Conservation (phyloP, 2,797 vertebrate genomes). For the Zenarchopterus dispar region DNA sequence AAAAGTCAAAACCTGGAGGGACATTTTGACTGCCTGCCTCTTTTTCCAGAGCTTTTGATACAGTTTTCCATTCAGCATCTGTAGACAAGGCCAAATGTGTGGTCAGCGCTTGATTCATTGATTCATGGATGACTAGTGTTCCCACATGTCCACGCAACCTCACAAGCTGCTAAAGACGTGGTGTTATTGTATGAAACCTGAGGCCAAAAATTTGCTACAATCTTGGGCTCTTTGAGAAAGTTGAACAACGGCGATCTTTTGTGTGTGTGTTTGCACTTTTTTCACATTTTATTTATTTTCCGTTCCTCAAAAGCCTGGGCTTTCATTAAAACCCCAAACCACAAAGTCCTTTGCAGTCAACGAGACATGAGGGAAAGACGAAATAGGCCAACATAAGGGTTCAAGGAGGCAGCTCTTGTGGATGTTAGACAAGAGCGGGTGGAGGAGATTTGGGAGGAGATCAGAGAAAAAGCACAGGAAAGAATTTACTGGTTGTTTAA, state of each 20-base stretch:
- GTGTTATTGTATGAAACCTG: slow-evolving; percentile 1
- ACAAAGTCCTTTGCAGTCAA: slow-evolving; percentile 6
- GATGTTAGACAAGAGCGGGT: slow-evolving; percentile 2
- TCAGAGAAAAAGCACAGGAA: slow-evolving; percentile 9
- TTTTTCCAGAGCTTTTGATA: slow-evolving; percentile 24
- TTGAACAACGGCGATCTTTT: slow-evolving; percentile 1
- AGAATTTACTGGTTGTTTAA: slow-evolving; percentile 39
- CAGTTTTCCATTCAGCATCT: slow-evolving; percentile 33
- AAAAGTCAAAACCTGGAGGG: slow-evolving; percentile 8
- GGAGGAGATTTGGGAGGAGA: slow-evolving; percentile 22
- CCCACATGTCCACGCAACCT: slow-evolving; percentile 25
- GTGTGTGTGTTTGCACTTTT: no score
- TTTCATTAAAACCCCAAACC: slow-evolving; percentile 21
- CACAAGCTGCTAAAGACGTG: slow-evolving; percentile 19
- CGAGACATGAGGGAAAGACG: slow-evolving; percentile 1
- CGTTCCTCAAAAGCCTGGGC: neutral
- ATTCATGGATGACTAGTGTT: slow-evolving; percentile 34
- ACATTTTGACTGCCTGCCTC: slow-evolving; percentile 11
- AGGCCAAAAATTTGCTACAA: neutral
- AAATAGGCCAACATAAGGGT: slow-evolving; percentile 14
- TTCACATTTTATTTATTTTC: neutral
- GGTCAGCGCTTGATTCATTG: slow-evolving; percentile 16
- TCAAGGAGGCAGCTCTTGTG: slow-evolving; percentile 5
- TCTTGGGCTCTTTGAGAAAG: neutral
- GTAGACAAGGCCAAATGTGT: slow-evolving; percentile 33